These are phyloP conservation scores for Melipona bicolor DNA, from an alignment of 2,888 invertebrate species.

Conservation along the genomic window DNA sequence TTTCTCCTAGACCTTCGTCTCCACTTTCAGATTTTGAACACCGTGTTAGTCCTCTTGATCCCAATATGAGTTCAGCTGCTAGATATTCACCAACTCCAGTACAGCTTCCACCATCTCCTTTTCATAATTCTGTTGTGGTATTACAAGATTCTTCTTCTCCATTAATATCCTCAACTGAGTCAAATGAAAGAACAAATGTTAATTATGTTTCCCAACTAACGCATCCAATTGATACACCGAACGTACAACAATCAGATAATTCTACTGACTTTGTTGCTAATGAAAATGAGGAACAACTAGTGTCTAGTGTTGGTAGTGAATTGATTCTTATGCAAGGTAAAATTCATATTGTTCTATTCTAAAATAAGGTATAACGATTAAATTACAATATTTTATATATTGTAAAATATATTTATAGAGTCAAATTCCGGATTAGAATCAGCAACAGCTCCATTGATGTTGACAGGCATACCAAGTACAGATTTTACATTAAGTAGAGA, in stretches of 20 bases:
- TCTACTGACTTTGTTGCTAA: constrained; percentile 78
- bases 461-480: constrained; percentile 79
- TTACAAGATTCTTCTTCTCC: constrained; percentile 81
- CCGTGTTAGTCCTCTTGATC: constrained; percentile 82
- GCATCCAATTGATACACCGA: constrained; percentile 73
- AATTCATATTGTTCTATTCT: neutral
- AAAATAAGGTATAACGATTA: neutral
- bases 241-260: constrained; percentile 71
- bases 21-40: constrained; percentile 82
- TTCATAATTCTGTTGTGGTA: constrained; percentile 81
- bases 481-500: constrained; percentile 81
- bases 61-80: constrained; percentile 86
- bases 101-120: constrained; percentile 80
- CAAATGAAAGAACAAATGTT: constrained; percentile 73
- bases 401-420: constrained; percentile 64
- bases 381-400: neutral
- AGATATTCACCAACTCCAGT: constrained; percentile 87
- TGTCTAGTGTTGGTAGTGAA: constrained; percentile 78
- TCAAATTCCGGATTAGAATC: constrained; percentile 78
- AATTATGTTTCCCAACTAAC: constrained; percentile 76
- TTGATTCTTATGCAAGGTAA: constrained; percentile 82
- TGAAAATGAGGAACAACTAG: constrained; percentile 76
- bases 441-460: constrained; percentile 78
- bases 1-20: constrained; percentile 80
- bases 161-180: constrained; percentile 77